Base-by-base conservation (phyloP, 1,140 invertebrate species). In the Drosophila sp. region DNA sequence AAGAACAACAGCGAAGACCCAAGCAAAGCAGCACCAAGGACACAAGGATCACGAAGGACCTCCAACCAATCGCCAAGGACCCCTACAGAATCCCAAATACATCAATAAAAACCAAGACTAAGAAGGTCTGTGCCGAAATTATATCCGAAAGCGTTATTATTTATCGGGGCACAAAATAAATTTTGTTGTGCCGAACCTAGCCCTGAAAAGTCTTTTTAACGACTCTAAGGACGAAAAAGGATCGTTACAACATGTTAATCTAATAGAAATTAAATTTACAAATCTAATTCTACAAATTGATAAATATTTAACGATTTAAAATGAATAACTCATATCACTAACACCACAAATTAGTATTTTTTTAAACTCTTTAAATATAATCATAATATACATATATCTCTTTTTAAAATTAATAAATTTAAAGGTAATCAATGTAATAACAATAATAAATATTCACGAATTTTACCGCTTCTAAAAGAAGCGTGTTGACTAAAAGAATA, bases 271-370 rank as follows among this genome's bases (percentile, higher is more conserved):
- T 77, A 92, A 79, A 90, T 78, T 76, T 38, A 91, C 33, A 81
- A 89, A 81, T 80, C 62, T 78, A 82, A 81, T 79, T 81, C 77
- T 90, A 91, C 77, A 93, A 93, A 92, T 91, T 90, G 84, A 91
- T 74, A 92, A 89, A 89, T 76, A 82, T 74, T 82, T 80, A 78
- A 90, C 86, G 84, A 92, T 92, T 87, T 92, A 93, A 93, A 92
- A 90, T 92, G 83, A 89, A 66, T 70, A 71, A 67, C 79, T 91
- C 90, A 93, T 92, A 93, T 93, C 85, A 92, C 92, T 94, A 92
- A 93, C 72, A 73, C 93, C 93, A 94, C 94, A 94, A 94, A 93
- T 93, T 92, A 94, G 93, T 89, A 93, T 94, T 94, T 94, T 93
- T 64, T 91, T 93, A 94, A 94, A 94, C 93, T 93, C 94, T 93